phyloP scores from a whole-genome alignment of 2,888 invertebrate species.

The Drosophila neutralis region DNA sequence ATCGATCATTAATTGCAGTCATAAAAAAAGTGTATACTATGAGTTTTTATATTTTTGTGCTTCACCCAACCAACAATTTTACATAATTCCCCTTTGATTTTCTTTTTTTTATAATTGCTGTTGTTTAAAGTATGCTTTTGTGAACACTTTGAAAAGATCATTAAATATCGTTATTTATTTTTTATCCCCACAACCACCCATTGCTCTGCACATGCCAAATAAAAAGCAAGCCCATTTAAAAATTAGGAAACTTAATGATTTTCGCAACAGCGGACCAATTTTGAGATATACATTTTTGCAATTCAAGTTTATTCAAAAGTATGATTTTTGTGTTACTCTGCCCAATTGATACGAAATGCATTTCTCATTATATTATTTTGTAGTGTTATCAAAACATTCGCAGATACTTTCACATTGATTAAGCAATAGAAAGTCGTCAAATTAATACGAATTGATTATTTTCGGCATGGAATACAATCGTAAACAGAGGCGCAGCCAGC shows the following conservation, averaged over 20 bases:
- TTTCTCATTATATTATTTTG: neutral
- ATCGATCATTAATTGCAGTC: neutral
- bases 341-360: neutral
- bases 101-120: neutral
- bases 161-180: neutral
- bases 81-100: too few relatives aligned
- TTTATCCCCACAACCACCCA: neutral
- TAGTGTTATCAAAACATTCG: neutral
- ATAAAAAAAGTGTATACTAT: neutral
- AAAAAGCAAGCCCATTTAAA: neutral
- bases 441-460: conserved; percentile 17
- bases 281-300: neutral
- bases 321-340: neutral
- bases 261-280: neutral
- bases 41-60: neutral
- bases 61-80: neutral
- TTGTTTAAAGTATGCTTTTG: neutral
- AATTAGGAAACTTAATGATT: neutral
- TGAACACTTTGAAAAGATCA: neutral
- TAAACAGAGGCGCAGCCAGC: conserved; percentile 8
- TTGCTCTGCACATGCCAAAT: neutral
- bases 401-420: conserved; percentile 33
- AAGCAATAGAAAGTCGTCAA: conserved; percentile 22
- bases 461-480: conserved; percentile 6
- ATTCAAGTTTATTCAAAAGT: neutral